Percentiles rank a stretch among this genome's conserved stretches.
phyloP scores from a whole-genome alignment of 2,888 invertebrate species.

The Limenitis camilla region DNA sequence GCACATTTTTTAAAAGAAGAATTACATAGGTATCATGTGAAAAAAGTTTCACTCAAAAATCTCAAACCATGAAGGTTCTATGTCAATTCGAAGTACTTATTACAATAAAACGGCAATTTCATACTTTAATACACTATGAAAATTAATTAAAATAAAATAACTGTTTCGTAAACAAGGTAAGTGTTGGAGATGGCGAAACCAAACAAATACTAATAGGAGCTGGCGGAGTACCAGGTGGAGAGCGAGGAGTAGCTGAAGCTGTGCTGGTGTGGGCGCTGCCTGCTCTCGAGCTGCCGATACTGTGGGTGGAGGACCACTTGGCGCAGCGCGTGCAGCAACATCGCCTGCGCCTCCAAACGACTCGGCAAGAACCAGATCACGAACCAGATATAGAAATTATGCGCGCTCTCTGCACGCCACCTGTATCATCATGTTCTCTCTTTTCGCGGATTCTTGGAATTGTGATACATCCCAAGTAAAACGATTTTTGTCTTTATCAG shows the following conservation, averaged over 20 bases:
- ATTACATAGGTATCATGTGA: too few relatives aligned
- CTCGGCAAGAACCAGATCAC: background rate
- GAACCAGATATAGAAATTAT: conserved; percentile 32
- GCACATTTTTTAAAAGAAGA: too few relatives aligned
- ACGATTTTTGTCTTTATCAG: background rate
- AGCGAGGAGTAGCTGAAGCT: conserved; percentile 26
- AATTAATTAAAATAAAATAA: too few relatives aligned
- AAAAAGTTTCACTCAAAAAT: too few relatives aligned
- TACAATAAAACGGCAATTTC: too few relatives aligned
- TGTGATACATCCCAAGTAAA: conserved; percentile 33
- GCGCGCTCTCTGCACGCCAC: conserved; percentile 42
- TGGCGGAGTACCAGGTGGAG: conserved; percentile 26
- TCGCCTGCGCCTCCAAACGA: conserved; percentile 11
- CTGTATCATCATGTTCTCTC: conserved; percentile 24
- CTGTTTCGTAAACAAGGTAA: background rate
- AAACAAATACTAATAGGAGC: conserved; percentile 30
- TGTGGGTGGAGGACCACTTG: conserved; percentile 25
- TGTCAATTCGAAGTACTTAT: too few relatives aligned
- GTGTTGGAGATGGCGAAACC: background rate
- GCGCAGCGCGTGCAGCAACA: conserved; percentile 24
- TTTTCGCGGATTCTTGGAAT: conserved; percentile 36
- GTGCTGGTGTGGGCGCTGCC: conserved; percentile 36
- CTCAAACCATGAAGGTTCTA: too few relatives aligned
- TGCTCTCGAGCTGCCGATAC: conserved; percentile 23
- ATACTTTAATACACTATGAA: too few relatives aligned